Evolutionary conservation across 2,797 vertebrate species (phyloP).

Genomic region (Neopelma chrysocephalum): DNA sequence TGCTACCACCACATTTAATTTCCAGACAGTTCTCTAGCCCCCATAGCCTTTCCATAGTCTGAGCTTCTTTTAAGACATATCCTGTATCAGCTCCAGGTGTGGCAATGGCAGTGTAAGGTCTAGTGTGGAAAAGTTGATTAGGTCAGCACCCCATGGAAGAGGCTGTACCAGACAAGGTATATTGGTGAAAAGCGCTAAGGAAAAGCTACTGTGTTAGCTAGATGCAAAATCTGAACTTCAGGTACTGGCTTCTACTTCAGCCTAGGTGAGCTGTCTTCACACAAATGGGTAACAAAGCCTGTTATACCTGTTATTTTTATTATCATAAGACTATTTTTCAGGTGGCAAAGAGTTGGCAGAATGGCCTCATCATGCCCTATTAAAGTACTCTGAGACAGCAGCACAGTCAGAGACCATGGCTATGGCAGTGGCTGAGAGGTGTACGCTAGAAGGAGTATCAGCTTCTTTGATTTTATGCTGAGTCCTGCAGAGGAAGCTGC

Average conservation of each 20-base stretch:
- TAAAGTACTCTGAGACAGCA: not conserved
- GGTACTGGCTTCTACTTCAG: not conserved
- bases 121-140: not conserved
- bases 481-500: not conserved
- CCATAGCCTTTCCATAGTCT: not conserved
- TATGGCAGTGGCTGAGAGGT: fast-evolving
- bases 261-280: not conserved
- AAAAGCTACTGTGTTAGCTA: not conserved
- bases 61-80: not conserved
- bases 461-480: not conserved
- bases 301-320: not conserved
- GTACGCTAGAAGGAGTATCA: fast-evolving
- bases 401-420: not conserved
- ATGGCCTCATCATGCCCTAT: not conserved
- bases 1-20: not conserved
- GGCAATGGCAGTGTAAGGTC: not conserved
- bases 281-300: not conserved
- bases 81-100: not conserved
- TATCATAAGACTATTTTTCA: not conserved
- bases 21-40: not conserved
- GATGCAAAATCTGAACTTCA: not conserved
- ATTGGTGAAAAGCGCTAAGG: not conserved
- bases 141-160: not conserved
- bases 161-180: fast-evolving
- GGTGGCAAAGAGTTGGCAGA: not conserved